phyloP scores from a whole-genome alignment of 2,113 vertebrate species.

The Prochilodus magdalenae region DNA sequence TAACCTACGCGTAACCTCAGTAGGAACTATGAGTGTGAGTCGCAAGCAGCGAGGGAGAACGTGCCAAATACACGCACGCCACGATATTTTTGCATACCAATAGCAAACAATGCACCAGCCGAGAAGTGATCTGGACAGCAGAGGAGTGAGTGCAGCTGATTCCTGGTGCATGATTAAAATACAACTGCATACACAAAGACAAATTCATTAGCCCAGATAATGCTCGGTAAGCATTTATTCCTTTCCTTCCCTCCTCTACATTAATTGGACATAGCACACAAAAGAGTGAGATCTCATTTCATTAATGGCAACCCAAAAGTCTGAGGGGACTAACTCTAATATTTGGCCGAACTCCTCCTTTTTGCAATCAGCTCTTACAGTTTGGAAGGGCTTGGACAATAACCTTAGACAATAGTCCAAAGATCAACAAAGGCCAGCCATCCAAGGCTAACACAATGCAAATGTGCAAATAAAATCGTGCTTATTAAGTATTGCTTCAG shows the following conservation, averaged over 20 bases:
- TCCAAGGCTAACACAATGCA: slow-evolving; percentile 72
- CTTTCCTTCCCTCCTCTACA: slow-evolving; percentile 59
- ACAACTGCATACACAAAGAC: slow-evolving; percentile 64
- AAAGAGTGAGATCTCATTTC: slow-evolving; percentile 69
- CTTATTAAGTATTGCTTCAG: slow-evolving; percentile 80
- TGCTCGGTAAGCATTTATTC: slow-evolving; percentile 75
- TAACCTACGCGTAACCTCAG: slow-evolving; percentile 63
- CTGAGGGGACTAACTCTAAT: slow-evolving; percentile 25
- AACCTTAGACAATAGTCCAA: slow-evolving; percentile 61
- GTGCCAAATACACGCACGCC: slow-evolving; percentile 43
- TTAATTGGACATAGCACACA: slow-evolving; percentile 75
- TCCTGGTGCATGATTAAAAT: slow-evolving; percentile 55
- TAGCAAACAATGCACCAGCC: slow-evolving; percentile 52
- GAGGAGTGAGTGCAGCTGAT: slow-evolving; percentile 61
- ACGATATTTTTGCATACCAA: slow-evolving; percentile 48
- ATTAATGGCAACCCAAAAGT: slow-evolving; percentile 75
- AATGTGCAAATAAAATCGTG: slow-evolving; percentile 91
- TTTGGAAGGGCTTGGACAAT: slow-evolving; percentile 42
- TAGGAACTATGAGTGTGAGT: slow-evolving; percentile 59
- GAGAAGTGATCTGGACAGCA: slow-evolving; percentile 52
- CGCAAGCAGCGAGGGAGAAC: slow-evolving; percentile 51
- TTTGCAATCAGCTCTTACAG: slow-evolving; percentile 44
- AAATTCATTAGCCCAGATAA: slow-evolving; percentile 77
- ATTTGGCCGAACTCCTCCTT: slow-evolving; percentile 49
- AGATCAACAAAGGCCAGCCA: too few relatives aligned